These are phyloP conservation scores for Dichetophora obliterata DNA, from an alignment of 2,888 invertebrate genomes.

Conservation along the genomic window DNA sequence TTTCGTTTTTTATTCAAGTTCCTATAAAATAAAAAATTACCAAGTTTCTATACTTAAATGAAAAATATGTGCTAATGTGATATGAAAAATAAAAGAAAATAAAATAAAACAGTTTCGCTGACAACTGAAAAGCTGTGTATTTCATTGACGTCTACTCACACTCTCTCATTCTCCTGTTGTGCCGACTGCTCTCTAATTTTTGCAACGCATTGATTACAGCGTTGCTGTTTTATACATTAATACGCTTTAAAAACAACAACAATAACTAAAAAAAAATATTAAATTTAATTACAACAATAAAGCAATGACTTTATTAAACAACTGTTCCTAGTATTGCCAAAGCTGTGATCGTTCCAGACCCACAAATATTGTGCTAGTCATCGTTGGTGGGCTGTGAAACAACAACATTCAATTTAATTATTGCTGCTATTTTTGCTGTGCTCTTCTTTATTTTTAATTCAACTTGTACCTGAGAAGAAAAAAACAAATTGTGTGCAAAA, in stretches of 20 bases:
- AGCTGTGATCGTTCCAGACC: slow-evolving; percentile 4
- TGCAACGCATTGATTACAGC: too few species aligned
- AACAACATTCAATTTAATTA: neutral
- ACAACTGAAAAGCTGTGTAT: too few species aligned
- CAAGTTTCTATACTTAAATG: neutral
- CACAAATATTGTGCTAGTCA: neutral
- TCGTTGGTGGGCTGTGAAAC: neutral
- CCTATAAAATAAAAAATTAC: neutral
- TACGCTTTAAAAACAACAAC: neutral
- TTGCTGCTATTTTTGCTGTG: too few species aligned
- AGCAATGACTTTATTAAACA: neutral
- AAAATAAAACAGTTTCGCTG: too few species aligned
- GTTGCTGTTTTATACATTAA: neutral
- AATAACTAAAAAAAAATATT: neutral
- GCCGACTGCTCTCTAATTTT: too few species aligned
- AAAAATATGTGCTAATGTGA: neutral
- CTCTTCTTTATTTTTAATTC: too few species aligned
- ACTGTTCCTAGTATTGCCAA: slow-evolving; percentile 8
- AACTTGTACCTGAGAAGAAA: too few species aligned
- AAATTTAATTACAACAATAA: neutral
- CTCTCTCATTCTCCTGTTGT: too few species aligned
- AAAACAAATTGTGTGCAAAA: neutral
- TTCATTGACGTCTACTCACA: too few species aligned
- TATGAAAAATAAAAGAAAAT: neutral
- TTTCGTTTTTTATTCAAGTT: neutral